Evolutionary conservation across 2,797 vertebrate species (phyloP).

Genomic region (Nasua narica): DNA sequence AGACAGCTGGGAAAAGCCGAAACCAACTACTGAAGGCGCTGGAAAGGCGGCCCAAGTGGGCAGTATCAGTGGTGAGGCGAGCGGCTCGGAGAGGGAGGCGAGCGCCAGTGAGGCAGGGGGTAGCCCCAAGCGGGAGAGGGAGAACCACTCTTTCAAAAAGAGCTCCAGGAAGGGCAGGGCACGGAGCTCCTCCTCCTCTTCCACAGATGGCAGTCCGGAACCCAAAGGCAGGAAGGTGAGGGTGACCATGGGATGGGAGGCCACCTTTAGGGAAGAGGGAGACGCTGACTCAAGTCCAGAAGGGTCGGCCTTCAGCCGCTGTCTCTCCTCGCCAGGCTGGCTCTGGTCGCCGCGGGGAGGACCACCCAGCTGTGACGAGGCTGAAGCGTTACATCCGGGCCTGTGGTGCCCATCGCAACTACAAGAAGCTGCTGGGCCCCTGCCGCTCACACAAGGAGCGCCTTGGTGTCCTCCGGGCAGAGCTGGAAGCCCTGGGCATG

Average conservation of each 20-base stretch:
- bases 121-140: background rate
- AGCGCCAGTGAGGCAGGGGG: background rate
- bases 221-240: slow-evolving; percentile 69
- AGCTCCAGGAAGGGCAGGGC: slow-evolving; percentile 43
- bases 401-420: slow-evolving; percentile 88
- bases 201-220: slow-evolving; percentile 61
- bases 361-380: slow-evolving; percentile 83
- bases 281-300: background rate
- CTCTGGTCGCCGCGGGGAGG: slow-evolving; percentile 71
- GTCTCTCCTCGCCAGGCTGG: background rate
- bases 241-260: background rate
- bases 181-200: slow-evolving; percentile 57
- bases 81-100: background rate
- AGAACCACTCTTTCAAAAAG: slow-evolving; percentile 45
- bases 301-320: background rate
- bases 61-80: background rate
- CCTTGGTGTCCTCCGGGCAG: slow-evolving; percentile 85
- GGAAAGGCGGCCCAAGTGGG: background rate
- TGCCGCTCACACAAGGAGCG: slow-evolving; percentile 84
- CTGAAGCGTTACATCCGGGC: slow-evolving; percentile 90
- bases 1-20: background rate
- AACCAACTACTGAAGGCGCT: background rate
- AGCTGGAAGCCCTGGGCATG: slow-evolving; percentile 90
- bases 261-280: background rate
- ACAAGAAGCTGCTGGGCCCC: slow-evolving; percentile 88